phyloP scores from a whole-genome alignment of 2,797 vertebrate genomes.

The Stomatorhinus walkeri region DNA sequence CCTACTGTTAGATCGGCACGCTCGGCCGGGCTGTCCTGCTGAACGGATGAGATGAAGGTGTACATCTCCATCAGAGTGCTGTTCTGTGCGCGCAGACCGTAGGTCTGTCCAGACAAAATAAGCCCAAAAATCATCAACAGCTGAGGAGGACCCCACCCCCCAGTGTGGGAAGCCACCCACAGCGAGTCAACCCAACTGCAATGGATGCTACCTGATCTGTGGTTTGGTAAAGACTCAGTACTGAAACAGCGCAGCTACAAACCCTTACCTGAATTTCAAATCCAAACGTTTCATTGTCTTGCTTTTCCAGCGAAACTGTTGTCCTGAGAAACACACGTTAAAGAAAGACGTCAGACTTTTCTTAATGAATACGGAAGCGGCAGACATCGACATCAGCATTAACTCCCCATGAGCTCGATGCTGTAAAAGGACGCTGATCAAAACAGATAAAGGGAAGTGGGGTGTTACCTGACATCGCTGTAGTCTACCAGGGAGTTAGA shows the following conservation, averaged over 20 bases:
- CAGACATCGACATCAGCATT: background rate
- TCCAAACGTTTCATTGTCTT: conserved; percentile 85
- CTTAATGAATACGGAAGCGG: background rate
- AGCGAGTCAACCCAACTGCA: background rate
- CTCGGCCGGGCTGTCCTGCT: conserved; percentile 75
- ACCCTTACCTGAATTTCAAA: conserved; percentile 90
- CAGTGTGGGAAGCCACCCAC: background rate
- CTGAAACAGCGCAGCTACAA: background rate
- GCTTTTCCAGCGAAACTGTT: conserved; percentile 63
- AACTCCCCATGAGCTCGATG: background rate
- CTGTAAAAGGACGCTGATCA: background rate
- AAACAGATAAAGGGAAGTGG: background rate
- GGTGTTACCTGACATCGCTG: conserved; percentile 74
- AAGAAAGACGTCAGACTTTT: background rate
- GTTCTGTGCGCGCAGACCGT: conserved; percentile 62
- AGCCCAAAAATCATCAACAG: background rate
- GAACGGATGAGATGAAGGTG: conserved; percentile 72
- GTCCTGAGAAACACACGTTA: conserved; percentile 44
- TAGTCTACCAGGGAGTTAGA: conserved; percentile 70
- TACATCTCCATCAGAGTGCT: conserved; percentile 61
- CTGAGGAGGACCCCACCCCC: background rate
- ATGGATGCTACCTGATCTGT: background rate
- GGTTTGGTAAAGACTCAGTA: background rate
- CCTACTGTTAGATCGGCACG: conserved; percentile 76
- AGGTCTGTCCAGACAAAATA: conserved; percentile 59